Conservation (phyloP, 2,888 invertebrate genomes). For the Tetrapedia diversipes region DNA sequence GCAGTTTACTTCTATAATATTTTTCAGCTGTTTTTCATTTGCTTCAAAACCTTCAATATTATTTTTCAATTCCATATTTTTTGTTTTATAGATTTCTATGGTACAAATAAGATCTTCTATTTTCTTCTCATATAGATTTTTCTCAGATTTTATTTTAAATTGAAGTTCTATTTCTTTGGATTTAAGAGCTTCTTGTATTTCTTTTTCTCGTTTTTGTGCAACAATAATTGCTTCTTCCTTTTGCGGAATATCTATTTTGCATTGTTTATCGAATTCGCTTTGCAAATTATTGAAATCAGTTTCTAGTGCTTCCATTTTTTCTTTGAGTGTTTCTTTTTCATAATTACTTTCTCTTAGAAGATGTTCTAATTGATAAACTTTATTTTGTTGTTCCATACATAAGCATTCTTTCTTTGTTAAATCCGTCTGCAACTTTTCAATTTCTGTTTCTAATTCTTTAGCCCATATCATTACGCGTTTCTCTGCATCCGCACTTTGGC, state of each 20-base stretch:
- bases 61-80: slow-evolving; percentile 73
- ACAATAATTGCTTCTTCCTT: slow-evolving; percentile 67
- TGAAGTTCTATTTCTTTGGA: slow-evolving; percentile 73
- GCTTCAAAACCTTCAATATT: slow-evolving; percentile 74
- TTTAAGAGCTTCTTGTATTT: slow-evolving; percentile 60
- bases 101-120: slow-evolving; percentile 67
- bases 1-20: slow-evolving; percentile 73
- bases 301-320: slow-evolving; percentile 72
- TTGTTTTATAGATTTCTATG: slow-evolving; percentile 71
- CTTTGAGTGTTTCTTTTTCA: slow-evolving; percentile 72
- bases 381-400: slow-evolving; percentile 48
- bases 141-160: slow-evolving; percentile 66
- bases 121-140: slow-evolving; percentile 68
- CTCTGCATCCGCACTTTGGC: slow-evolving; percentile 72
- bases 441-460: slow-evolving; percentile 75
- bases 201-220: slow-evolving; percentile 72
- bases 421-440: slow-evolving; percentile 75
- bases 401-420: slow-evolving; percentile 65
- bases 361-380: slow-evolving; percentile 67
- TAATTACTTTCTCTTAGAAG: slow-evolving; percentile 67
- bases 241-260: slow-evolving; percentile 36
- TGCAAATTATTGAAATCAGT: slow-evolving; percentile 72
- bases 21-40: slow-evolving; percentile 78
- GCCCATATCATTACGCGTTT: slow-evolving; percentile 73
- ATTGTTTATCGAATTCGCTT: slow-evolving; percentile 70